Conservation (phyloP, 2,113 vertebrate genomes). For the Lucifuga dentata region DNA sequence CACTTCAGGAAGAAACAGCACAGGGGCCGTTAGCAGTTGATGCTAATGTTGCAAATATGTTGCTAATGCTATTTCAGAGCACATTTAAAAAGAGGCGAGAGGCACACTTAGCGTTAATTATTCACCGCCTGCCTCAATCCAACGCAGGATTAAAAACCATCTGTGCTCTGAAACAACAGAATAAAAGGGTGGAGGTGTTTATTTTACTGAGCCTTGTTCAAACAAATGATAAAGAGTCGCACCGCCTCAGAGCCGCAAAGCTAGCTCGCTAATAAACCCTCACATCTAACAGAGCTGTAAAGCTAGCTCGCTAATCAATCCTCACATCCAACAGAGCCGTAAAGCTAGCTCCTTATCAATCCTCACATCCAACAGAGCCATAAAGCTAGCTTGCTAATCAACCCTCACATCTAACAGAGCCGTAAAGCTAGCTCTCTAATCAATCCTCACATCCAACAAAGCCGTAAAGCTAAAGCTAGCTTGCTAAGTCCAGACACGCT, state of each 20-base stretch:
- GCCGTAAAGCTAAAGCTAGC: too few relatives aligned
- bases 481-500: too few relatives aligned
- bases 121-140: neutral
- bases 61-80: slow-evolving; percentile 33
- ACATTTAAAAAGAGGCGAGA: slow-evolving; percentile 12
- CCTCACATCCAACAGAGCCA: too few relatives aligned
- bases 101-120: neutral
- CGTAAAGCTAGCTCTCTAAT: too few relatives aligned
- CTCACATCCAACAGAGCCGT: too few relatives aligned
- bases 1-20: neutral
- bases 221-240: slow-evolving; percentile 12
- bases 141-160: slow-evolving; percentile 1
- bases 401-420: too few relatives aligned
- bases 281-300: too few relatives aligned
- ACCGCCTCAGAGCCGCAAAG: slow-evolving; percentile 37
- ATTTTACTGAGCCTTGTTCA: slow-evolving; percentile 23
- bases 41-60: slow-evolving; percentile 17
- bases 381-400: too few relatives aligned
- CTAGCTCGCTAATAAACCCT: slow-evolving; percentile 23
- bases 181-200: neutral
- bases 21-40: slow-evolving; percentile 3
- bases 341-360: too few relatives aligned
- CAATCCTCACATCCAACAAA: too few relatives aligned
- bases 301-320: too few relatives aligned
- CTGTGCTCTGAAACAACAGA: slow-evolving; percentile 11